Conservation (phyloP, 2,888 invertebrate genomes). For the Hetaerina titia region DNA sequence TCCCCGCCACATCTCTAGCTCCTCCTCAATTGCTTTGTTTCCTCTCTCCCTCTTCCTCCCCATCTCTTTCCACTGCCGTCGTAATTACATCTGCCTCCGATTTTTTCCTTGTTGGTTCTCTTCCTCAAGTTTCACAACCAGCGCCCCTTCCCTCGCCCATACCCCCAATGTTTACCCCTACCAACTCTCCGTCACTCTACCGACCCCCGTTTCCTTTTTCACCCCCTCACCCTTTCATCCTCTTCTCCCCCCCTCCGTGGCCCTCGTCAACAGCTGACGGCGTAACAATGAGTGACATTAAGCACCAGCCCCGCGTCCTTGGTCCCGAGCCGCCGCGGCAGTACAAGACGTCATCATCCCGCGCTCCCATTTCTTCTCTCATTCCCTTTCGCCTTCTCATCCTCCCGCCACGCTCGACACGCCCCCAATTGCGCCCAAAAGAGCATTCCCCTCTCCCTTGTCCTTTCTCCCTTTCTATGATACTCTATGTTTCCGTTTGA, state of each 20-base stretch:
- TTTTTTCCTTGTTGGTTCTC: neutral
- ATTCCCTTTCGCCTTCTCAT: neutral
- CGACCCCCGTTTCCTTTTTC: neutral
- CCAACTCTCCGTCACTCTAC: too few species aligned
- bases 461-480: neutral
- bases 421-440: too few species aligned
- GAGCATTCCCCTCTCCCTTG: neutral
- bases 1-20: neutral
- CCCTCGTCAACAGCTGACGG: conserved; percentile 24
- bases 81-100: neutral
- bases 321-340: neutral
- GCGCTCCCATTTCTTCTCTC: neutral
- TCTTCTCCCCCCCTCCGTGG: neutral
- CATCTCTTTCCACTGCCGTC: neutral
- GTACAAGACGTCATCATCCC: neutral
- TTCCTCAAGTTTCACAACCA: neutral
- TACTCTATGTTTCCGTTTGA: neutral
- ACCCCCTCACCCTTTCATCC: neutral
- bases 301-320: neutral
- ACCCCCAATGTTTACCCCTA: neutral
- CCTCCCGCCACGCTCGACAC: neutral
- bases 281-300: conserved; percentile 7
- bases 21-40: neutral
- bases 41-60: neutral
- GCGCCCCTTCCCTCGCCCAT: neutral